Conservation (phyloP, 2,888 invertebrate genomes). For the Cryptocheilus praepositus region DNA sequence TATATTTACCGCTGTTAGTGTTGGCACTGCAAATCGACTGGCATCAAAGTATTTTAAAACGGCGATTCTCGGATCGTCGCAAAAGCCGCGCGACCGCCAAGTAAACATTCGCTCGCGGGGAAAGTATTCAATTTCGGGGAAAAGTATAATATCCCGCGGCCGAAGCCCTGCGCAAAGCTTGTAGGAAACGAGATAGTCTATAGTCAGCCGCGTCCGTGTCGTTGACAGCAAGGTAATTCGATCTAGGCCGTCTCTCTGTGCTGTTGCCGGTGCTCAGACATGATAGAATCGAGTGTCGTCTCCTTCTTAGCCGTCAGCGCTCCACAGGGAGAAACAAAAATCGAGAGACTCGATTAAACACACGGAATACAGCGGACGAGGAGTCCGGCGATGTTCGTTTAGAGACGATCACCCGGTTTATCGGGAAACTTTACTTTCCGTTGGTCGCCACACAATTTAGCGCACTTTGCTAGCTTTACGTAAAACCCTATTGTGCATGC, state of each 20-base stretch:
- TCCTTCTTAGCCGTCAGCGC: neutral
- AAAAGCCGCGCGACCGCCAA: neutral
- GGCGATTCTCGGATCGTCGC: too few species aligned
- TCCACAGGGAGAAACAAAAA: slow-evolving; percentile 17
- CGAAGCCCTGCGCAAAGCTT: neutral
- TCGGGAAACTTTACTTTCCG: too few species aligned
- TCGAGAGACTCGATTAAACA: neutral
- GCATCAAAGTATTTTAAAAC: too few species aligned
- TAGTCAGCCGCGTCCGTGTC: slow-evolving; percentile 2
- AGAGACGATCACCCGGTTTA: too few species aligned
- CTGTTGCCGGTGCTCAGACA: neutral
- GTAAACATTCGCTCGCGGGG: slow-evolving; percentile 4
- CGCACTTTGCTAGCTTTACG: too few species aligned
- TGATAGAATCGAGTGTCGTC: slow-evolving; percentile 7
- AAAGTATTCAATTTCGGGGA: slow-evolving; percentile 22
- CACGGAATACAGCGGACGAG: too few species aligned
- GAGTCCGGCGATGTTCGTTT: too few species aligned
- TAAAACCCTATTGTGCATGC: too few species aligned
- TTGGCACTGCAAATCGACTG: too few species aligned
- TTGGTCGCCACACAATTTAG: too few species aligned
- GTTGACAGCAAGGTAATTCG: neutral
- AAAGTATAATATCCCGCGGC: slow-evolving; percentile 1
- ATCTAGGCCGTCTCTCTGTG: neutral
- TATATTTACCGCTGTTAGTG: too few species aligned
- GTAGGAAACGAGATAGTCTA: slow-evolving; percentile 14